Conservation (phyloP, 2,797 vertebrate genomes). For the Bovichtus diacanthus region DNA sequence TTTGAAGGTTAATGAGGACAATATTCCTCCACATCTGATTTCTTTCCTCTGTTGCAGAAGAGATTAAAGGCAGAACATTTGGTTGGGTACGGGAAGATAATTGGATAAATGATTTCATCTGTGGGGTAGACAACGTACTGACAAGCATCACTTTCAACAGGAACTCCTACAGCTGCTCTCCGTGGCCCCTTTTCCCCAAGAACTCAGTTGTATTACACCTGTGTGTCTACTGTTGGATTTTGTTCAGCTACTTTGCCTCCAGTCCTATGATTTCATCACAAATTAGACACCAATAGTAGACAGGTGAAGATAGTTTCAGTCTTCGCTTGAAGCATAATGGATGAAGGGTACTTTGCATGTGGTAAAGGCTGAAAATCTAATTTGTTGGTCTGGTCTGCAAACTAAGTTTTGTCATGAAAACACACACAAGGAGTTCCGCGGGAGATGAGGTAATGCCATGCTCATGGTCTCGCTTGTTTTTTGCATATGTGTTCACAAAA, state of each 20-base stretch:
- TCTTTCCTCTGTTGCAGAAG: constrained; percentile 5
- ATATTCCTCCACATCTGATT: constrained; percentile 37
- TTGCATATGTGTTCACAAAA: too few species aligned
- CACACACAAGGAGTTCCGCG: too few species aligned
- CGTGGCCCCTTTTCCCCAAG: not conserved
- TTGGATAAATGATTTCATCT: constrained; percentile 60
- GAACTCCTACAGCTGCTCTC: constrained; percentile 38
- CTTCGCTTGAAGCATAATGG: not conserved
- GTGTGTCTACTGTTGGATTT: not conserved
- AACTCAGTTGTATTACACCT: not conserved
- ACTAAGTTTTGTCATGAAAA: too few species aligned
- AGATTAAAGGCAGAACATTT: constrained; percentile 23
- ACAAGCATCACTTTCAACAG: constrained; percentile 19
- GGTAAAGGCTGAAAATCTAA: not conserved
- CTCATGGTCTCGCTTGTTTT: too few species aligned
- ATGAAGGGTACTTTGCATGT: not conserved
- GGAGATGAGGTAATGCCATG: too few species aligned
- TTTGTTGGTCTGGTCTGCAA: too few species aligned
- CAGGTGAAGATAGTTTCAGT: not conserved
- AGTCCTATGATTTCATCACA: not conserved
- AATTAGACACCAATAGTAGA: not conserved
- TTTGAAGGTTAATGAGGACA: constrained; percentile 66
- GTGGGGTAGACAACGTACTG: constrained; percentile 28
- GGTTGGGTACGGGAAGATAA: constrained; percentile 19
- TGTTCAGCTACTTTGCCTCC: not conserved